Evolutionary conservation across 2,797 vertebrate genomes (phyloP), one percentile per base, ranked within the genome.

Genomic region (Loris lydekkerianus): DNA sequence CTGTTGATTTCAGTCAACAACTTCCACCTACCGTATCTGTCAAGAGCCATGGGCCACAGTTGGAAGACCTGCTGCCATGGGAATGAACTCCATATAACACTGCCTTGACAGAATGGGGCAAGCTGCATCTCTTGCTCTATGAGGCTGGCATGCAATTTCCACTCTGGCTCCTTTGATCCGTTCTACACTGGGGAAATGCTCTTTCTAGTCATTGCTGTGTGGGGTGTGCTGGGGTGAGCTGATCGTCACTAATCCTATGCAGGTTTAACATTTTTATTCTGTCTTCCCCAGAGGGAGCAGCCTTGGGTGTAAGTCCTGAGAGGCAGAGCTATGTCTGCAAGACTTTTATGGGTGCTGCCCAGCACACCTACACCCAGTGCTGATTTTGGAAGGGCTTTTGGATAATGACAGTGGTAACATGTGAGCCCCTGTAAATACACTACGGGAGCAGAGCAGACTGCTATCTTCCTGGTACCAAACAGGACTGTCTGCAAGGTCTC

Each of bases 21-120:
- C 34, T 63, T 76, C 31, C 18, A 43, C 7, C 49, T 58, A 43
- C 17, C 4, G 37, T 15, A 75, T 43, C 2, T 49, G 18, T 61
- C 13, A 34, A 43, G 60, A 37, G 84, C 18, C 40, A 3, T 31
- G 23, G 11, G 43, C 61, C 46, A 37, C 10, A 73, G 27, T 58
- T 61, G 7, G 46, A 53, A 69, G 56, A 25, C 69, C 34, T 56
- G 49, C 31, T 21, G 8, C 63, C 37, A 37, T 49, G 17, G 65
- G 46, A 61, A 58, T 5, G 13, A 27, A 29, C 23, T 27, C 29
- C 1, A 0, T 0, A 27, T 37, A 77, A 31, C 2, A 18, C 21
- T 69, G 27, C 13, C 23, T 29, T 23, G 13, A 43, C 9, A 49
- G 7, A 14, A 27, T 25, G 11, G 27, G 34, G 46, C 49, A 75